Evolutionary conservation across 1,140 invertebrate species (phyloP).

Genomic region (Neuroterus valhalla): DNA sequence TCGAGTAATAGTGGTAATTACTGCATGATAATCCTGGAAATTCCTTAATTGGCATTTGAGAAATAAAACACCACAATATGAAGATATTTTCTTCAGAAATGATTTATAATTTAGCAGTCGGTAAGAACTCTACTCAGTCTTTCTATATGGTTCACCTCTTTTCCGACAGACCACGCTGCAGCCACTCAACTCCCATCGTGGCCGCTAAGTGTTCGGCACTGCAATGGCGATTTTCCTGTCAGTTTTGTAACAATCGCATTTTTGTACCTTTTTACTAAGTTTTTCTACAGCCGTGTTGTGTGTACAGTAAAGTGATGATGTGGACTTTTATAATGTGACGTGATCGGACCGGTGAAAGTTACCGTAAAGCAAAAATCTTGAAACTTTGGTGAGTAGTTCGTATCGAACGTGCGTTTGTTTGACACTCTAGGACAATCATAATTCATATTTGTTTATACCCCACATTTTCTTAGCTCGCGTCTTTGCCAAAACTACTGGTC

Average conservation of each 20-base stretch:
- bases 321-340: constrained; percentile 50
- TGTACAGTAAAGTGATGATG: constrained; percentile 45
- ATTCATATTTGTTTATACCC: constrained; percentile 53
- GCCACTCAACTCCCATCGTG: constrained; percentile 59
- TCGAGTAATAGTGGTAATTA: no score
- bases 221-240: constrained; percentile 68
- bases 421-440: constrained; percentile 45
- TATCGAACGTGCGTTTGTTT: constrained; percentile 46
- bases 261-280: constrained; percentile 64
- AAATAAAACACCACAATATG: no score
- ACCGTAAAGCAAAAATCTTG: constrained; percentile 33
- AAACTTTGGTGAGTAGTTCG: constrained; percentile 58
- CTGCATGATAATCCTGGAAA: no score
- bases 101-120: not conserved
- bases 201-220: constrained; percentile 64
- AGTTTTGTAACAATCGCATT: constrained; percentile 62
- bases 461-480: not conserved
- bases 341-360: constrained; percentile 25
- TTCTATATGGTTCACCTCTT: not conserved
- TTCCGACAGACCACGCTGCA: constrained; percentile 33
- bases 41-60: no score
- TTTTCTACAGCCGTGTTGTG: constrained; percentile 54
- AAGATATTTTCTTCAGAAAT: no score
- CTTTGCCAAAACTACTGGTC: constrained; percentile 2
- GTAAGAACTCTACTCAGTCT: not conserved